Base-by-base conservation (phyloP, 2,888 invertebrate genomes). In the Barypeithes pellucidus region DNA sequence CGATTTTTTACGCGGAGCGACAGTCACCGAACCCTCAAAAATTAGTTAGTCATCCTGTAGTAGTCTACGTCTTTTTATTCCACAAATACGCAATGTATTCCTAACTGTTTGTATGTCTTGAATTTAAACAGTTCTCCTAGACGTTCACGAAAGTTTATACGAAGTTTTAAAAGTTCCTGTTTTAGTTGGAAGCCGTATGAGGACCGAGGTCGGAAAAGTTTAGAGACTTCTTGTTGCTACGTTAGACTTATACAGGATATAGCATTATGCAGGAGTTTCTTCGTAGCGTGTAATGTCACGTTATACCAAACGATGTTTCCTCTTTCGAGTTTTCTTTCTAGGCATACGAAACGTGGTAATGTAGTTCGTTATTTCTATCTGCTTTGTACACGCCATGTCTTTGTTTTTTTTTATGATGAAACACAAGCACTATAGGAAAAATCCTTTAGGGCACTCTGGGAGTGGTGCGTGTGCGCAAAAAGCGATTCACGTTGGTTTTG, bases 111-210 rank as follows among this genome's bases (percentile, higher is more conserved):
- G 8, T 18, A 16, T 52, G 14, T 52, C n/a, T 29, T 52, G 14
- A 20, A 50, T 18, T 20, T 22, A 50, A 22, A 29, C 11, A 33
- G 33, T 33, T 60, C 41, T 60, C 20, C 16, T 8, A 24, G 22
- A 45, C 43, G 16, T 61, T 45, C 5, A 45, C n/a, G 16, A n/a
- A 61, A 43, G 43, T 61, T 61, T 43, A 24, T 22, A 3, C 24
- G 14, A 24, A 29, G 24, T 41, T 43, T 14, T 14, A 7, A 24
- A 43, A 61, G 61, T 61, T 61, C 45, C 39, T 43, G 45, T 61
- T 61, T 61, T 45, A 61, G 43, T 43, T 41, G 16, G 43, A 43
- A 24, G 45, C 29, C 16, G 45, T 45, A 43, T 45, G 43, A 18
- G 20, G 43, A 43, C 24, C 45, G 29, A 14, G 24, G 45, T 24